Conservation (phyloP, 2,113 vertebrate genomes). For the Ibidorhyncha struthersii region DNA sequence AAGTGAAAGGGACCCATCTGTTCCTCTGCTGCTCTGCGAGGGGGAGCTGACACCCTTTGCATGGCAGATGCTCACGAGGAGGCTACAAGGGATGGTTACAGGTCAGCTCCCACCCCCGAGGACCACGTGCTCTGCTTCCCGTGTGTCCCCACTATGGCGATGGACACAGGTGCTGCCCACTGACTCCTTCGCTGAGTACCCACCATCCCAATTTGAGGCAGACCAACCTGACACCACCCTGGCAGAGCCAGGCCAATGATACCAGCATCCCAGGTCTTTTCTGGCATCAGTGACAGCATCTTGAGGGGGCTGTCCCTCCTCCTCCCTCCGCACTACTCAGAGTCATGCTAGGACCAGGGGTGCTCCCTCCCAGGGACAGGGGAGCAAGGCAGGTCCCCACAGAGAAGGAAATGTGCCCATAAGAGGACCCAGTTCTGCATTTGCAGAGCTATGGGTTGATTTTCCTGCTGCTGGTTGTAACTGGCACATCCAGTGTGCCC, state of each 20-base stretch:
- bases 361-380: background rate
- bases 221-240: background rate
- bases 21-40: background rate
- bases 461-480: background rate
- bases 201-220: background rate
- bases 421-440: background rate
- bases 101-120: background rate
- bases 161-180: background rate
- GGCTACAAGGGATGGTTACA: background rate
- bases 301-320: rapidly evolving
- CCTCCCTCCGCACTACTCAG: background rate
- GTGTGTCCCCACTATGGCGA: background rate
- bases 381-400: background rate
- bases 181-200: too few species aligned
- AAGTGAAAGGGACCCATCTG: background rate
- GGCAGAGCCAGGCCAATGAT: rapidly evolving
- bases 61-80: background rate
- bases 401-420: background rate
- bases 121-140: background rate
- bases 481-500: background rate
- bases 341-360: background rate
- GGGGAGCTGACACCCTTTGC: background rate
- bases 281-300: background rate
- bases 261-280: background rate
- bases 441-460: background rate